Conservation (phyloP, 2,797 vertebrate species). For the Micrastur ruficollis region DNA sequence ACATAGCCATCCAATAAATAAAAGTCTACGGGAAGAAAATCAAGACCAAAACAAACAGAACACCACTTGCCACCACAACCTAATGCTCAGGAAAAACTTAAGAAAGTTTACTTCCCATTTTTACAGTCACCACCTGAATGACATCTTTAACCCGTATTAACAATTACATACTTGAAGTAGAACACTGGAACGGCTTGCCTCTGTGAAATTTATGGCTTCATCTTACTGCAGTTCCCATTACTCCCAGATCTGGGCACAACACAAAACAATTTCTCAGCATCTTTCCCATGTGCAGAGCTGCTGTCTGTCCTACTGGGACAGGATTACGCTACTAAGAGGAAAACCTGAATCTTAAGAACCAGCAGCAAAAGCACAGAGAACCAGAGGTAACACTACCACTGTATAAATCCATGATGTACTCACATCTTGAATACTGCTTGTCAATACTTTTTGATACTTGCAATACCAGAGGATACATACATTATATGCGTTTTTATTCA, state of each 20-base stretch:
- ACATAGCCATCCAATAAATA: too few relatives aligned
- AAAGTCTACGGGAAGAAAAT: background rate
- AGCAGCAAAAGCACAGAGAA: background rate
- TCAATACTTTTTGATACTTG: background rate
- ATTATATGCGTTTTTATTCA: background rate
- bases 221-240: background rate
- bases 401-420: background rate
- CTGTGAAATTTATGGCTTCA: background rate
- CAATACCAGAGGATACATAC: background rate
- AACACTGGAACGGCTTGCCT: background rate
- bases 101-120: constrained; percentile 23
- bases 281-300: background rate
- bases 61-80: constrained; percentile 5
- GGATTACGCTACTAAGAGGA: background rate
- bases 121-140: background rate
- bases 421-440: background rate
- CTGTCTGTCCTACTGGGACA: background rate
- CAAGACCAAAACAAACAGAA: constrained; percentile 31
- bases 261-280: background rate
- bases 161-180: background rate
- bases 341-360: background rate
- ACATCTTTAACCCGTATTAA: background rate
- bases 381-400: background rate
- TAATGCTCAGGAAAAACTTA: background rate
- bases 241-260: background rate